phyloP scores from a whole-genome alignment of 2,113 vertebrate species.

The Aegithalos caudatus region DNA sequence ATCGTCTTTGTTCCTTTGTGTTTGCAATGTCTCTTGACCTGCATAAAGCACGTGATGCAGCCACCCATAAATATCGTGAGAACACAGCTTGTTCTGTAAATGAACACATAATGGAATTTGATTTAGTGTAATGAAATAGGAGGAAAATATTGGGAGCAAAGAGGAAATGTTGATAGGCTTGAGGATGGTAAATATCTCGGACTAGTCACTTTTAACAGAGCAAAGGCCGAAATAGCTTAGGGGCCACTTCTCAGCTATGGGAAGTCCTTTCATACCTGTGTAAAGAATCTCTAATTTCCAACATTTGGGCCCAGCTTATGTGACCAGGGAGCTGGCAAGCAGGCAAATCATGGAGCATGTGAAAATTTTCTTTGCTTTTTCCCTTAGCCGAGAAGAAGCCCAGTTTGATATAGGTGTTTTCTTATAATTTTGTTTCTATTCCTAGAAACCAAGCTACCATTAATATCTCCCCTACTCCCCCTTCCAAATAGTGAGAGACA shows the following conservation, averaged over 20 bases:
- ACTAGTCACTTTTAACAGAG: not conserved
- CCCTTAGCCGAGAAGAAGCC: not conserved
- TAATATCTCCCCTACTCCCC: not conserved
- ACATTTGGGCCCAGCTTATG: not conserved
- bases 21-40: not conserved
- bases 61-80: not conserved
- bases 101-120: not conserved
- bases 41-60: not conserved
- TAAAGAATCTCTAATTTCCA: not conserved
- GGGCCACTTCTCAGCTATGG: not conserved
- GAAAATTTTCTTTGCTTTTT: not conserved
- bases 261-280: not conserved
- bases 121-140: not conserved
- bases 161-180: not conserved
- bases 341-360: not conserved
- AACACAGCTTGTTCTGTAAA: slow-evolving; percentile 18
- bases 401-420: not conserved
- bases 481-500: not conserved
- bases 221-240: not conserved
- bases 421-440: not conserved
- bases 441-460: not conserved
- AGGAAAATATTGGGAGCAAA: not conserved
- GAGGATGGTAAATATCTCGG: not conserved
- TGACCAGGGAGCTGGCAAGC: not conserved
- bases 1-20: not conserved